phyloP scores from a whole-genome alignment of 2,888 invertebrate genomes.

The Patella pellucida region DNA sequence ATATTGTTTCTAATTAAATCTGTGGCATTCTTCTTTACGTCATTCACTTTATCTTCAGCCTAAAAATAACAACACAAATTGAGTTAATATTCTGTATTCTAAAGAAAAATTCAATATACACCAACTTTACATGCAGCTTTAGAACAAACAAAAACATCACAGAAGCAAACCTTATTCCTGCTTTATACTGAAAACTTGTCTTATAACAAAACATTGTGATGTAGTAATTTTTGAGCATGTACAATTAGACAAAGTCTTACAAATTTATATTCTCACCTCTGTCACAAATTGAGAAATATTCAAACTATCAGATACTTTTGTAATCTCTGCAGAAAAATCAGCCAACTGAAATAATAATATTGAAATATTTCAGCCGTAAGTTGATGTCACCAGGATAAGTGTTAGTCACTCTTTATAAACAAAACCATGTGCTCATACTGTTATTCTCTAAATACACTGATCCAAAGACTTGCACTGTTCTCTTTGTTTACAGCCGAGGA shows the following conservation, averaged over 20 bases:
- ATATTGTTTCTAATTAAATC: conserved; percentile 31
- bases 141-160: too few species aligned
- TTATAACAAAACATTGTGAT: too few species aligned
- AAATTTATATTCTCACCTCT: conserved; percentile 29
- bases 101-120: too few species aligned
- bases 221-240: neutral
- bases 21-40: conserved; percentile 33
- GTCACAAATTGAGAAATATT: conserved; percentile 31
- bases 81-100: too few species aligned
- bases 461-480: neutral
- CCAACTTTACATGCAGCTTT: too few species aligned
- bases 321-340: conserved; percentile 15
- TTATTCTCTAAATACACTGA: neutral
- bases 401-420: too few species aligned
- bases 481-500: neutral
- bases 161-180: too few species aligned
- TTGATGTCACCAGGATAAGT: too few species aligned
- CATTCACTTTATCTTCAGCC: conserved; percentile 40
- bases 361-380: too few species aligned
- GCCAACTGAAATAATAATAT: conserved; percentile 29
- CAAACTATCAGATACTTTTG: conserved; percentile 21
- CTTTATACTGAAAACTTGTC: too few species aligned
- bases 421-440: too few species aligned
- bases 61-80: conserved; percentile 29
- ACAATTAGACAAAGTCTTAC: neutral